Evolutionary conservation across 2,113 vertebrate genomes (phyloP), one percentile per base, ranked within the genome.

Genomic region (Sebastes fasciatus): DNA sequence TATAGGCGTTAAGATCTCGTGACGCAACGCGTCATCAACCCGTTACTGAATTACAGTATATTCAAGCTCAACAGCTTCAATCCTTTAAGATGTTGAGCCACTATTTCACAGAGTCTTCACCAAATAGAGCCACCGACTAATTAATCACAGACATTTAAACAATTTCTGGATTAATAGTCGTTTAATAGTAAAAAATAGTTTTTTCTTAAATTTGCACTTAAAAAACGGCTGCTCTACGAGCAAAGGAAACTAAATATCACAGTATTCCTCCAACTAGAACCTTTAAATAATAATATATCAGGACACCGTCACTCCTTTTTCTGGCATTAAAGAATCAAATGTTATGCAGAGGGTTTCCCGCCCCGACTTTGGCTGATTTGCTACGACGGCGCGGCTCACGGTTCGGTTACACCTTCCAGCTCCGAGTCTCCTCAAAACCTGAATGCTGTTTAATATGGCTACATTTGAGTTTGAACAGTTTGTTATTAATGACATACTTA

Each of bases 361-460:
- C 61, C 55, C 55, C 4, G 5, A 71, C 68, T 85, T 85, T 76
- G 73, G 84, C 81, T 62, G 64, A 64, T 68, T 16, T 80, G 79
- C 76, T 83, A 66, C 67, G 6, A 52, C 16, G 13, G 52, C 54
- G 0, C 74, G 1, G 42, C 63, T 40, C 54, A 1, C n/a, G 1
- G 61, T 26, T 62, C 84, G 80, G 48, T 67, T 72, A 16, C 80
- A 13, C 46, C 0, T 4, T 6, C 66, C 45, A 4, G 21, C 6
- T 51, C 54, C 17, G 6, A 11, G 43, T 26, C 65, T 55, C 54
- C 51, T 65, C 66, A 43, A 43, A 73, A 68, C 84, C 82, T 83
- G 82, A 88, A 91, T 34, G 48, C n/a, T 77, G 34, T 42, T 82
- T 63, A 52, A 68, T 83, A 85, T 80, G 89, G 75, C 81, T 80